A percentile compares a stretch with the other conserved stretches of the same genome.
Evolutionary conservation across 2,888 invertebrate genomes (phyloP).

Genomic region (Rhodophaea formosa): DNA sequence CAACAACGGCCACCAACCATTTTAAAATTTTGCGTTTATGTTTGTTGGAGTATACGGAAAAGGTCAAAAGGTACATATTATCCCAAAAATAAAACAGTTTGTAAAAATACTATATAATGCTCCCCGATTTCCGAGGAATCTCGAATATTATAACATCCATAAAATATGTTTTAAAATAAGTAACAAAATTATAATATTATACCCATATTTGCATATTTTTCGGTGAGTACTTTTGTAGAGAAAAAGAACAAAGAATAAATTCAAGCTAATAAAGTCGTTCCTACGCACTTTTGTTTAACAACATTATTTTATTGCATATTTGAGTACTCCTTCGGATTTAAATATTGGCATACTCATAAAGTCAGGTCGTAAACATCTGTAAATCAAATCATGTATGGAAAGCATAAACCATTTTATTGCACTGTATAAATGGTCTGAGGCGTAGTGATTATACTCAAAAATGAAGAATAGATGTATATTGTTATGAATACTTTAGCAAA

Average conservation of each 20-base stretch:
- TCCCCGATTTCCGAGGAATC: no score
- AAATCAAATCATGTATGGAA: slow-evolving; percentile 18
- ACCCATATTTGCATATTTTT: no score
- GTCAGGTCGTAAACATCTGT: slow-evolving; percentile 10
- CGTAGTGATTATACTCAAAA: slow-evolving; percentile 1
- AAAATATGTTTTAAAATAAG: no score
- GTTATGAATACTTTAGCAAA: not conserved
- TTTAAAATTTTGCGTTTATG: no score
- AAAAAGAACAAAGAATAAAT: not conserved
- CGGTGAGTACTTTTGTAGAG: no score
- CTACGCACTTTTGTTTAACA: not conserved
- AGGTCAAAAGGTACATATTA: no score
- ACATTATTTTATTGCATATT: slow-evolving; percentile 10
- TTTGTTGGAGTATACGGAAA: no score
- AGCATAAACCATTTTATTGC: slow-evolving; percentile 16
- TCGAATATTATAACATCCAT: no score
- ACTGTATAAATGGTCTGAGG: slow-evolving; percentile 8
- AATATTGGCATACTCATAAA: slow-evolving; percentile 12
- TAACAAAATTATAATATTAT: no score
- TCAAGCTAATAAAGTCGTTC: not conserved
- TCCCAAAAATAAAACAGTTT: no score
- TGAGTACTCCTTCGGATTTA: not conserved
- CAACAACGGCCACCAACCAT: no score
- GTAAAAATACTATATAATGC: no score
- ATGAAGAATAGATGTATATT: not conserved